phyloP scores from a whole-genome alignment of 2,888 invertebrate genomes.

The Dermolepida albohirtum region DNA sequence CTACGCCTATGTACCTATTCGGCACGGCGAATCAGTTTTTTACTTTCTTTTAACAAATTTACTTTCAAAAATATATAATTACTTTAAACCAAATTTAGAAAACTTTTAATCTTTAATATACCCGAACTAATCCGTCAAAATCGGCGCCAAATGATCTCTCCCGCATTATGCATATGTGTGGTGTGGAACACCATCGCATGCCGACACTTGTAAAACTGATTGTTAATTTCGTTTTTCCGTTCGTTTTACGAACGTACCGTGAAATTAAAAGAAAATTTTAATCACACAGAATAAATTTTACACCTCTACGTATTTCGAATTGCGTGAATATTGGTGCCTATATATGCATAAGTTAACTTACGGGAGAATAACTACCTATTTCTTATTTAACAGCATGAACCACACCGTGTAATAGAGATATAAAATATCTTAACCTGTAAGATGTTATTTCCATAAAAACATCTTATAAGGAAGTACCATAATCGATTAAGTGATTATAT shows the following conservation, averaged over 20 bases:
- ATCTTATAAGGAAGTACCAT: too few relatives aligned
- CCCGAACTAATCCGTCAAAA: slow-evolving; percentile 26
- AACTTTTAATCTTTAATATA: slow-evolving; percentile 22
- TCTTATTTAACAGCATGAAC: neutral
- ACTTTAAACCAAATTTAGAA: slow-evolving; percentile 14
- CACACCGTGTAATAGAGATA: slow-evolving; percentile 9
- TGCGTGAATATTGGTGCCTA: neutral
- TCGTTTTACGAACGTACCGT: slow-evolving; percentile 9
- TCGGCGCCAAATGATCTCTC: slow-evolving; percentile 4
- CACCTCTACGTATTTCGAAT: neutral
- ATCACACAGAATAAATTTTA: slow-evolving; percentile 24
- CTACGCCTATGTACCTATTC: neutral
- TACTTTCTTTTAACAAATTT: neutral
- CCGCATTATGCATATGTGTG: neutral
- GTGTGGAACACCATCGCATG: neutral
- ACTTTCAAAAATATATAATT: slow-evolving; percentile 15
- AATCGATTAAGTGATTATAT: too few relatives aligned
- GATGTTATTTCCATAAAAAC: too few relatives aligned
- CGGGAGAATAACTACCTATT: neutral
- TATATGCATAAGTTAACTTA: slow-evolving; percentile 2
- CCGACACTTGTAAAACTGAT: slow-evolving; percentile 9
- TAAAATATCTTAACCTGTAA: neutral
- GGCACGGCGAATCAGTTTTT: slow-evolving; percentile 8
- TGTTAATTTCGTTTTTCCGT: slow-evolving; percentile 32
- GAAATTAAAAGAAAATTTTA: slow-evolving; percentile 34